Percentiles rank a stretch among this genome's conserved stretches.
Conservation (phyloP, 2,797 vertebrate genomes). For the Tauraco hartlaubi region DNA sequence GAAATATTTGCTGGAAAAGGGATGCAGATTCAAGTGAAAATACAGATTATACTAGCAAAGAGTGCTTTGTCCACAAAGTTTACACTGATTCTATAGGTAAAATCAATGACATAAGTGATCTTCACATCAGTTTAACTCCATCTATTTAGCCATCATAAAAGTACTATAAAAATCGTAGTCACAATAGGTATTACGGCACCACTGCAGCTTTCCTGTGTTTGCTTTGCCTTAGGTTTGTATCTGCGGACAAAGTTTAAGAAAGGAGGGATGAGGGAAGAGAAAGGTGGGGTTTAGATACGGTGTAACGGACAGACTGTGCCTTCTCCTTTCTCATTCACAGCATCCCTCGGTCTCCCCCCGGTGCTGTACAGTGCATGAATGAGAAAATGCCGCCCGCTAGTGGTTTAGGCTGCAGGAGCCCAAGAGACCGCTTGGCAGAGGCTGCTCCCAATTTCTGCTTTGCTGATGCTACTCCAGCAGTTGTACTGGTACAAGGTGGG, state of each 20-base stretch:
- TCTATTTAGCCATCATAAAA: background rate
- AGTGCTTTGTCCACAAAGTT: background rate
- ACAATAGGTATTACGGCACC: background rate
- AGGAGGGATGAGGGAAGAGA: background rate
- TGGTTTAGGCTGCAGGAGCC: background rate
- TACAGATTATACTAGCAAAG: background rate
- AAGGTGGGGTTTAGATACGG: background rate
- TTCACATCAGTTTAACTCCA: background rate
- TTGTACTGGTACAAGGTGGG: background rate
- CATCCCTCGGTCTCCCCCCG: background rate
- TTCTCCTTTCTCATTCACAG: rapidly evolving
- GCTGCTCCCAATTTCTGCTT: background rate
- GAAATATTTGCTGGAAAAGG: background rate
- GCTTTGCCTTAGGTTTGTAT: background rate
- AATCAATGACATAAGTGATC: background rate
- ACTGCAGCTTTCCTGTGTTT: rapidly evolving
- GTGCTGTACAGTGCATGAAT: background rate
- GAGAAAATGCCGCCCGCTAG: constrained; percentile 61
- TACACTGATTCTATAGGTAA: background rate
- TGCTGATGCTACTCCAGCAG: background rate
- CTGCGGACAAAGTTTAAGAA: background rate
- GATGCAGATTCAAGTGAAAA: background rate
- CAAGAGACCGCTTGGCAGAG: background rate
- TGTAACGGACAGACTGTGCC: rapidly evolving
- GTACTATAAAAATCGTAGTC: rapidly evolving